These are phyloP conservation scores for Temnopleurus reevesii DNA, from an alignment of 53 echinoderm and acorn worm species.

Conservation along the genomic window DNA sequence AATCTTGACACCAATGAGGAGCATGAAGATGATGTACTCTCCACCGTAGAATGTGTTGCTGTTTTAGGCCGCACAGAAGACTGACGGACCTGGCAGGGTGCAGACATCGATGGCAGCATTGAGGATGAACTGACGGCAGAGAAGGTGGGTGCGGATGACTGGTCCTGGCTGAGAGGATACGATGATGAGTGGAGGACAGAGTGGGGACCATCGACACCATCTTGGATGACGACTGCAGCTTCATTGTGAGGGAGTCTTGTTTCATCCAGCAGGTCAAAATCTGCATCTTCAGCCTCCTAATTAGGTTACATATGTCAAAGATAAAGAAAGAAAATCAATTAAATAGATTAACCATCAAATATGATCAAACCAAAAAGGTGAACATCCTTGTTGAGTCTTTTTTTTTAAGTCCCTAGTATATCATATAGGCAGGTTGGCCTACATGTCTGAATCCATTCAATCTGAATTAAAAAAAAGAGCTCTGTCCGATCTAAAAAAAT, in stretches of 20 bases:
- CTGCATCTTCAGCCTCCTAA: conserved; percentile 10
- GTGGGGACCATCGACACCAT: not conserved
- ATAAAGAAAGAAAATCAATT: no score
- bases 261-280: conserved; percentile 28
- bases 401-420: no score
- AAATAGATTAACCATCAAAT: no score
- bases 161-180: not conserved
- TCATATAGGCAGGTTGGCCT: no score
- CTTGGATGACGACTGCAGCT: not conserved
- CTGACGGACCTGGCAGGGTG: not conserved
- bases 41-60: no score
- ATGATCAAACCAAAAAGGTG: no score
- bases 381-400: no score
- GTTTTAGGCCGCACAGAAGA: not conserved
- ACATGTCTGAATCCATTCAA: no score
- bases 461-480: no score
- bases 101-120: not conserved
- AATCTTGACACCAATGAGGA: not conserved
- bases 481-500: no score
- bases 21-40: not conserved
- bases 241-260: not conserved
- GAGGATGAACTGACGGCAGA: not conserved
- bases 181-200: not conserved
- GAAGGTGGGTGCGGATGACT: not conserved
- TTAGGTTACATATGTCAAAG: not conserved